Percentiles rank a stretch among this genome's conserved stretches.
phyloP scores from a whole-genome alignment of 2,797 vertebrate species.

The Tinamus major region DNA sequence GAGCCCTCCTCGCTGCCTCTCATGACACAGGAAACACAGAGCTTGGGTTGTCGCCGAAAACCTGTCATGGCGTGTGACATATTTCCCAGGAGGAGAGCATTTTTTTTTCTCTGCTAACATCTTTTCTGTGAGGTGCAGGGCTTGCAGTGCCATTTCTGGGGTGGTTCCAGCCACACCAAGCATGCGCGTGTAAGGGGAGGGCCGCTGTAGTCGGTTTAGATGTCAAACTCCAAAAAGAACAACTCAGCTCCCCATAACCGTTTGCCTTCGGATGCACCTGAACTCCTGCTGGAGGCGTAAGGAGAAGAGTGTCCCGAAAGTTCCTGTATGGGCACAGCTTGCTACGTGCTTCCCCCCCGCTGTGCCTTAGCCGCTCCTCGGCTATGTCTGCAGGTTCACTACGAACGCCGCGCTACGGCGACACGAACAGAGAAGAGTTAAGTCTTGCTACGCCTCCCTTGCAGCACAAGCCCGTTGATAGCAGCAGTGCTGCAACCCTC shows the following conservation, averaged over 20 bases:
- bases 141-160: not conserved
- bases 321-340: accelerated
- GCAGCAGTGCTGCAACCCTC: not conserved
- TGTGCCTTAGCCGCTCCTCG: not conserved
- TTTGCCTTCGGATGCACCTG: not conserved
- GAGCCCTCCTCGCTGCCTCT: not conserved
- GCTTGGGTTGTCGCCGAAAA: not conserved
- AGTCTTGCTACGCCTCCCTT: not conserved
- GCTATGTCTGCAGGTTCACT: not conserved
- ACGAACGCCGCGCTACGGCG: not conserved
- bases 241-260: not conserved
- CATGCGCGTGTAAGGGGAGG: not conserved
- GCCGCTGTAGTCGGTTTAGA: not conserved
- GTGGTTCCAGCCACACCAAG: not conserved
- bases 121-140: not conserved
- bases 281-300: not conserved
- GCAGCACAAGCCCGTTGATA: not conserved
- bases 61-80: not conserved
- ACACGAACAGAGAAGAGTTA: not conserved
- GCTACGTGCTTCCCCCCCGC: not conserved
- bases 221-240: not conserved
- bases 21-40: constrained; percentile 30
- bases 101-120: not conserved
- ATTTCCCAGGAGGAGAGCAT: not conserved
- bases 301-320: not conserved